Evolutionary conservation across 2,888 invertebrate species (phyloP), one percentile per base, ranked within the genome.

Genomic region (Blastobasis lacticolella): DNA sequence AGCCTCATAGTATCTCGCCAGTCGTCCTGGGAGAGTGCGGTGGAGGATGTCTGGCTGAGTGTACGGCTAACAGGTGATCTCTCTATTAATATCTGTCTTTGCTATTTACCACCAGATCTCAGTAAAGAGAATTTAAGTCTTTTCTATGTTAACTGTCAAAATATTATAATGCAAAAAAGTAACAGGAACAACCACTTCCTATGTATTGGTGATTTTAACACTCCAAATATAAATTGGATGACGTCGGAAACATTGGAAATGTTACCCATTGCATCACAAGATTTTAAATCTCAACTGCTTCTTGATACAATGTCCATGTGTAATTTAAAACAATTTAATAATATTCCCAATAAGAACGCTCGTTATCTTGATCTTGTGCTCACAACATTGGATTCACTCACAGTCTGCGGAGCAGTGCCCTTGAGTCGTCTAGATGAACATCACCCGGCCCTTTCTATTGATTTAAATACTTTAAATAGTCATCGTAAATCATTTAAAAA

Each of bases 41-140:
- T 53, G 9, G 59, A 61, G 46, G 59, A 61, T 46, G 10, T 59
- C 1, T 61, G 61, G 57, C n/a, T 57, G 0, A 57, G 46, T 45
- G 42, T 60, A 7, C 2, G 38, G 7, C 53, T 54, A 1, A 47
- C 37, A 4, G 38, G n/a, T 10, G 10, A 10, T 5, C 38, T 44
- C 6, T n/a, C 4, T 8, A 10, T 52, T 1, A 49, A 57, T 49
- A 48, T 58, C 6, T 57, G 54, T 51, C 7, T 57, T 0, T 60
- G 60, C 42, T 60, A 60, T 38, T 37, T 60, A 9, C 56, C 55
- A 0, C 50, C 55, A 4, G 45, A 57, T 45, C 10, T 57, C 1
- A n/a, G 48, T 7, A 9, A 9, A 9, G 10, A 37, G 4, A 44
- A 49, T 6, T 4, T 45, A 5, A 10, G 10, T 5, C 36, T 10